Percentiles rank a stretch among this genome's conserved stretches.
These are phyloP conservation scores for Heterocephalus glaber DNA, from an alignment of 2,113 vertebrate genomes.

Conservation along the genomic window DNA sequence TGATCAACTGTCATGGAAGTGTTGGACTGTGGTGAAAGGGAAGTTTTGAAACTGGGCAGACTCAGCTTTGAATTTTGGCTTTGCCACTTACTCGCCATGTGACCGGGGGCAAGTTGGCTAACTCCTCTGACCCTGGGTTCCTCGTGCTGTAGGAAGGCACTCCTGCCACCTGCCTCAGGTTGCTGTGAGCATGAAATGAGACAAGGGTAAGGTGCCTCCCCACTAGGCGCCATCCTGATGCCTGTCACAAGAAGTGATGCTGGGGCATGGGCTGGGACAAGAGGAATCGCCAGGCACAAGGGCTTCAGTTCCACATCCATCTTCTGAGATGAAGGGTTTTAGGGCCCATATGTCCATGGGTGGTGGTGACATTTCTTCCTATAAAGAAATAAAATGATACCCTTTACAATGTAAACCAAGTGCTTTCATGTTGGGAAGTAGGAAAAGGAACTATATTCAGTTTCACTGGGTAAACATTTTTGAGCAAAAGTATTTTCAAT, in stretches of 20 bases:
- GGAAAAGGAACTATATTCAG: not conserved
- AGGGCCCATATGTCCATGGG: not conserved
- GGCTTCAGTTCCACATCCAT: not conserved
- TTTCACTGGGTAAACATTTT: constrained; percentile 59
- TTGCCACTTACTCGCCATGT: not conserved
- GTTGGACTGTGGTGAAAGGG: not conserved
- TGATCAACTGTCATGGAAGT: not conserved
- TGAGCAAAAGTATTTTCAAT: constrained; percentile 40
- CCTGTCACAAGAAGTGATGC: not conserved
- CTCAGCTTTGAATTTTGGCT: not conserved
- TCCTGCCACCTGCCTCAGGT: not conserved
- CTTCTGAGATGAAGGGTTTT: constrained; percentile 1
- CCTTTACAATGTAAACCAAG: not conserved
- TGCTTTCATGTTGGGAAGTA: not conserved
- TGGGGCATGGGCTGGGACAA: not conserved
- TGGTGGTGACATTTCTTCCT: not conserved
- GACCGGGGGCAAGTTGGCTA: not conserved
- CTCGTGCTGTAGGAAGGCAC: not conserved
- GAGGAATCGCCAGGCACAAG: not conserved
- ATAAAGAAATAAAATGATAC: not conserved
- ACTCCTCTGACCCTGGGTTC: not conserved
- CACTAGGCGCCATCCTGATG: not conserved
- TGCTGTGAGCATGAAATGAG: not conserved
- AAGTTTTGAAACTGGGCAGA: not conserved
- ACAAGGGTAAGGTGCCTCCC: not conserved